Conservation (phyloP, 2,797 vertebrate species). For the Merluccius polli region DNA sequence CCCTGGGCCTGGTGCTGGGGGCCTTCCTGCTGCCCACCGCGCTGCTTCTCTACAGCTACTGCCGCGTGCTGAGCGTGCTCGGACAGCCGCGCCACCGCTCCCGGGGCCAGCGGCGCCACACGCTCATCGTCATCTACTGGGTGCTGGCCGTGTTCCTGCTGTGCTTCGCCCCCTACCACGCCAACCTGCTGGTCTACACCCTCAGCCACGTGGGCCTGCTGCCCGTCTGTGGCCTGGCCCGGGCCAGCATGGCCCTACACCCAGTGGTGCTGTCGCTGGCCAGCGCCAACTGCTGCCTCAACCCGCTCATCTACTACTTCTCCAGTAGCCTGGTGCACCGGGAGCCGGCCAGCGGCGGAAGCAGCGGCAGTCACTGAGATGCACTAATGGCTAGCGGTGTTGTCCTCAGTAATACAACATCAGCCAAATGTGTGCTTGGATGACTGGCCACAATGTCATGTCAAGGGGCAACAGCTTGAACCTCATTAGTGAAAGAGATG, state of each 20-base stretch:
- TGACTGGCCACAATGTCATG: neutral
- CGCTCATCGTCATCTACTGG: constrained; percentile 69
- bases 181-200: constrained; percentile 70
- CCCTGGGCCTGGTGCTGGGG: constrained; percentile 57
- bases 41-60: constrained; percentile 71
- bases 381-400: neutral
- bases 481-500: neutral
- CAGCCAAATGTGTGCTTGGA: neutral
- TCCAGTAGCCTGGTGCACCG: constrained; percentile 59
- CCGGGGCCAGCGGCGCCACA: constrained; percentile 36
- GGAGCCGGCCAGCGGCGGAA: constrained; percentile 24
- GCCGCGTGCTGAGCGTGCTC: constrained; percentile 61
- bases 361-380: constrained; percentile 32
- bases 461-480: neutral
- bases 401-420: neutral
- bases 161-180: constrained; percentile 72
- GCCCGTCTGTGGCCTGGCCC: constrained; percentile 58
- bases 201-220: constrained; percentile 65
- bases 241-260: constrained; percentile 56
- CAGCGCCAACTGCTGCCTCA: constrained; percentile 72
- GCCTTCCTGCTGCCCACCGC: constrained; percentile 63
- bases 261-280: constrained; percentile 65
- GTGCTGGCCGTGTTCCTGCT: constrained; percentile 69
- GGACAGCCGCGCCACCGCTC: constrained; percentile 37
- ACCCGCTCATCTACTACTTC: constrained; percentile 72